Conservation (phyloP, 2,888 invertebrate genomes). For the Hedychridium roseum region DNA sequence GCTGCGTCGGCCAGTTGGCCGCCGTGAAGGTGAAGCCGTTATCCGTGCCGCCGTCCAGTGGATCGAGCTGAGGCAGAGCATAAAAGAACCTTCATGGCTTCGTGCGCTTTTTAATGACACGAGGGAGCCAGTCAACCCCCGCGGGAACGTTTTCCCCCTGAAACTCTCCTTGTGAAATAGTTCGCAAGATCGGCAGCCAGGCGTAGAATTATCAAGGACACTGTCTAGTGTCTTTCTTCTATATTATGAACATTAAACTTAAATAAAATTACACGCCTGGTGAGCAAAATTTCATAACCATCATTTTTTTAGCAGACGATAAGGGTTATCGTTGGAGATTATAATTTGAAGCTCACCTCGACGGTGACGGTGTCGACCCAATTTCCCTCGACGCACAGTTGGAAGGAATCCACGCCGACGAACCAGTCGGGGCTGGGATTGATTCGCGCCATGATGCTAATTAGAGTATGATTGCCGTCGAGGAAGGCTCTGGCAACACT, state of each 20-base stretch:
- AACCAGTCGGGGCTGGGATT: slow-evolving; percentile 97
- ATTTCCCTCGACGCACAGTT: slow-evolving; percentile 89
- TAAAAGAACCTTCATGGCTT: too few species aligned
- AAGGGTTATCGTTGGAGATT: too few species aligned
- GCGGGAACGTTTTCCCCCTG: too few species aligned
- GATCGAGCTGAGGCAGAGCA: slow-evolving; percentile 73
- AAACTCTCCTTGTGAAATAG: too few species aligned
- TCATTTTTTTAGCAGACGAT: too few species aligned
- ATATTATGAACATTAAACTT: too few species aligned
- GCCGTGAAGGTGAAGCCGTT: slow-evolving; percentile 96
- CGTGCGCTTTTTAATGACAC: slow-evolving; percentile 1
- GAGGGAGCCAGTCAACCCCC: background rate
- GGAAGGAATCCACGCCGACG: slow-evolving; percentile 88
- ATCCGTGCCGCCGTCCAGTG: slow-evolving; percentile 92
- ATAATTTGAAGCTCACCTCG: slow-evolving; percentile 74
- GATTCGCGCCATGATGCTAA: slow-evolving; percentile 89
- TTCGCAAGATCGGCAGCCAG: too few species aligned
- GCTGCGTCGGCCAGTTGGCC: slow-evolving; percentile 94
- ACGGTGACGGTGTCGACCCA: slow-evolving; percentile 92
- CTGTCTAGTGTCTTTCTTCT: too few species aligned
- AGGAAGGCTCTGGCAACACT: slow-evolving; percentile 86
- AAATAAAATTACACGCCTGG: too few species aligned
- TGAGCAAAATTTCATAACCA: too few species aligned
- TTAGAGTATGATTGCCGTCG: slow-evolving; percentile 91
- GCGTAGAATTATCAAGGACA: too few species aligned